These are phyloP conservation scores for Camponotus vicinus DNA, from an alignment of 1,140 invertebrate species.

Conservation along the genomic window DNA sequence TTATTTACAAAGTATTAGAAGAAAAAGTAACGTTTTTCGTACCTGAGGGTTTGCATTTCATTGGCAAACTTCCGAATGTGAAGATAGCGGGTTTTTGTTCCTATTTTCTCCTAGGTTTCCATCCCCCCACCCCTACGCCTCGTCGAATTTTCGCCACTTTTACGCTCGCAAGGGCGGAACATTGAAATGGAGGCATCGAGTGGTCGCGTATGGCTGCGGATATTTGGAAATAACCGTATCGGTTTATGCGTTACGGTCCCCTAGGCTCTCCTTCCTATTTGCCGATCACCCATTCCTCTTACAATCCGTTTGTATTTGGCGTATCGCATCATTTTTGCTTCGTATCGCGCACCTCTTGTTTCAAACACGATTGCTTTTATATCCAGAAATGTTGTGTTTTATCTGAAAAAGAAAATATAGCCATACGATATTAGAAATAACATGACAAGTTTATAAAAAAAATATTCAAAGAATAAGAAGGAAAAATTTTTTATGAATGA, in stretches of 20 bases:
- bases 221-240: conserved; percentile 83
- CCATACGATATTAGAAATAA: background rate
- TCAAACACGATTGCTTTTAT: background rate
- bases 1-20: background rate
- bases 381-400: background rate
- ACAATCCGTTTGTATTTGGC: conserved; percentile 62
- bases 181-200: conserved; percentile 83
- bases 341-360: conserved; percentile 28
- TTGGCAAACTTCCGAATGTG: conserved; percentile 42
- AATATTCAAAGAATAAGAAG: background rate
- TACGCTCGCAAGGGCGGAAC: conserved; percentile 81
- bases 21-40: background rate
- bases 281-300: conserved; percentile 65
- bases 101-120: conserved; percentile 52
- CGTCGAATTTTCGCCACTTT: conserved; percentile 83
- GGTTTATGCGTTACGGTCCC: conserved; percentile 78
- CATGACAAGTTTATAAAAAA: background rate
- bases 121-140: conserved; percentile 11
- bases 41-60: conserved; percentile 49
- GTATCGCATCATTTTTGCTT: conserved; percentile 45
- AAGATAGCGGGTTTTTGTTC: conserved; percentile 33
- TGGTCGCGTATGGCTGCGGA: conserved; percentile 79
- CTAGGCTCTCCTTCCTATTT: conserved; percentile 64
- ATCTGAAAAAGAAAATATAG: background rate
- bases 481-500: background rate